These are phyloP conservation scores for Bombycilla garrulus DNA, from an alignment of 2,113 vertebrate species.

Conservation along the genomic window DNA sequence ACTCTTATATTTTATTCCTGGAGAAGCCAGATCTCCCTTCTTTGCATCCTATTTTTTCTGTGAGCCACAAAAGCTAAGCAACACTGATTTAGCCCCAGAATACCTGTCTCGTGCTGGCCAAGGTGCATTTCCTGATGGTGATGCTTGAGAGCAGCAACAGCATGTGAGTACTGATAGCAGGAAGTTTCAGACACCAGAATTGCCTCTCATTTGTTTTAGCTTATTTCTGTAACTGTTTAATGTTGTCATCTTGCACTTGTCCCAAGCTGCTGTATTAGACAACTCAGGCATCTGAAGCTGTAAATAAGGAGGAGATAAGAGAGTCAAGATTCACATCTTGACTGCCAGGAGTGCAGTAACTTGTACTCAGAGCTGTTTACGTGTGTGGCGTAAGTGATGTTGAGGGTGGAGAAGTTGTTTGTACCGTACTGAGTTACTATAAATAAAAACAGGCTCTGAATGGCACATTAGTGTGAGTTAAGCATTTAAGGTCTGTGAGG, in stretches of 20 bases:
- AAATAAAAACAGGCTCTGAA: neutral
- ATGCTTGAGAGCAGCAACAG: neutral
- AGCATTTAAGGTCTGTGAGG: neutral
- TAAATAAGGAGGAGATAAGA: neutral
- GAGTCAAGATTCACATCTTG: neutral
- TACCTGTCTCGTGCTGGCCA: neutral
- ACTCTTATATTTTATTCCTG: neutral
- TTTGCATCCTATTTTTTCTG: neutral
- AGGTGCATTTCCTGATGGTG: neutral
- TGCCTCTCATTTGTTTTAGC: neutral
- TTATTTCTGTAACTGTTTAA: neutral
- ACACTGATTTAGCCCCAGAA: neutral
- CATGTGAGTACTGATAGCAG: neutral
- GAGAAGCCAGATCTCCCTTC: neutral
- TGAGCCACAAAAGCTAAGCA: neutral
- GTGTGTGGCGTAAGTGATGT: neutral
- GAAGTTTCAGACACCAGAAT: neutral
- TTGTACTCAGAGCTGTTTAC: neutral
- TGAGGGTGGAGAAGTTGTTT: neutral
- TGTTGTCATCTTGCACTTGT: neutral
- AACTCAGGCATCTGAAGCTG: neutral
- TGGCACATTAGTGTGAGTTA: neutral
- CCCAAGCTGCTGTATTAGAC: neutral
- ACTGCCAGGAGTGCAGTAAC: neutral
- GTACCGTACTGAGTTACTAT: neutral